Evolutionary conservation across 2,888 invertebrate genomes (phyloP).

Genomic region (Apocheima hispidaria): DNA sequence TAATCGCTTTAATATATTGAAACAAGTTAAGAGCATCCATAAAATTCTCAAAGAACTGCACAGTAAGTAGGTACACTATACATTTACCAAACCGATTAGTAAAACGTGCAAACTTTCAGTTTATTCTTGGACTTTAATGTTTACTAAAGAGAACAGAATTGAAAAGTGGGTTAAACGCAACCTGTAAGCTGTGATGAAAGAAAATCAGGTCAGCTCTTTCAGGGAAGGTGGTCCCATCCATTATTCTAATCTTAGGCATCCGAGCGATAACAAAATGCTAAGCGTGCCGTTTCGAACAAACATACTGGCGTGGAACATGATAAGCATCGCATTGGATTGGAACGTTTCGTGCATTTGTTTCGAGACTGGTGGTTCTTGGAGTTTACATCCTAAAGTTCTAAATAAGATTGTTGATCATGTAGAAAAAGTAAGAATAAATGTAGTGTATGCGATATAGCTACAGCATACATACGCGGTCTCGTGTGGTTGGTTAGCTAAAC

Average conservation of each 20-base stretch:
- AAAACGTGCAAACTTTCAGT: constrained; percentile 5
- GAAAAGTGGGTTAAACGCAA: constrained; percentile 19
- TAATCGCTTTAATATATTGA: not conserved
- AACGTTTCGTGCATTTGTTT: not conserved
- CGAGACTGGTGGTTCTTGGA: not conserved
- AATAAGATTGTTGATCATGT: too few species aligned
- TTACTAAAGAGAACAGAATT: constrained; percentile 9
- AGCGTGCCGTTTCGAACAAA: constrained; percentile 9
- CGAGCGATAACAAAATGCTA: constrained; percentile 25
- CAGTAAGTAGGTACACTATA: not conserved
- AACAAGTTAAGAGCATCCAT: not conserved
- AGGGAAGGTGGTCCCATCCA: constrained; percentile 31
- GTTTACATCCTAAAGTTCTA: too few species aligned
- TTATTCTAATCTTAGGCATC: constrained; percentile 36
- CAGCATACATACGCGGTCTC: too few species aligned
- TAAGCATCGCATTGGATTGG: constrained; percentile 7
- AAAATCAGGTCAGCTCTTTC: constrained; percentile 29
- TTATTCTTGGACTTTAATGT: constrained; percentile 6
- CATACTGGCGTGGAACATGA: not conserved
- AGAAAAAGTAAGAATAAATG: too few species aligned
- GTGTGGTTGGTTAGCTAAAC: too few species aligned
- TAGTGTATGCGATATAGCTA: too few species aligned
- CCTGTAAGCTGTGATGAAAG: constrained; percentile 26
- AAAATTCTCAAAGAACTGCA: not conserved
- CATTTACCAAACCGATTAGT: not conserved